phyloP scores from a whole-genome alignment of 2,888 invertebrate genomes.

The Liodrosophila aerea region DNA sequence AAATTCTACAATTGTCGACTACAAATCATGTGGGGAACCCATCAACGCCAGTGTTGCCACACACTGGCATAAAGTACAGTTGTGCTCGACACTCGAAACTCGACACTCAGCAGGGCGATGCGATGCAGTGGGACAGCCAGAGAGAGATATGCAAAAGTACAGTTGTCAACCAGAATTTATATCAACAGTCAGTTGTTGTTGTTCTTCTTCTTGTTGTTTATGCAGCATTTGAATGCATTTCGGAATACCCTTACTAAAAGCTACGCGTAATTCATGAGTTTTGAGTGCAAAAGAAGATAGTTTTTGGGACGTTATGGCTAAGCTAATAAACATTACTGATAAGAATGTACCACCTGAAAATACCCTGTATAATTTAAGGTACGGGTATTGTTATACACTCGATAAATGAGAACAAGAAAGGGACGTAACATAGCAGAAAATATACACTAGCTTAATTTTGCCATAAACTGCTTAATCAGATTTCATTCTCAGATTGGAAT shows the following conservation, averaged over 20 bases:
- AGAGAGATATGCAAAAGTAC: slow-evolving; percentile 24
- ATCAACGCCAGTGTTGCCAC: slow-evolving; percentile 55
- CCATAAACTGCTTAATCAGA: too few species aligned
- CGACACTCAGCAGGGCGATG: slow-evolving; percentile 17
- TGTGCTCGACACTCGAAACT: slow-evolving; percentile 32
- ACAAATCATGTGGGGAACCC: slow-evolving; percentile 65
- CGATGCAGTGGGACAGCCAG: neutral
- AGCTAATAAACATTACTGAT: too few species aligned
- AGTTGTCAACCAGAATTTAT: slow-evolving; percentile 54
- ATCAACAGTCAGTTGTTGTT: slow-evolving; percentile 11
- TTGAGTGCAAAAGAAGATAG: neutral
- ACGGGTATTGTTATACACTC: too few species aligned
- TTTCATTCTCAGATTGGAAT: too few species aligned
- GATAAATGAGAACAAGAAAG: too few species aligned
- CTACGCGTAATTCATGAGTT: neutral
- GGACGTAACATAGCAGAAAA: too few species aligned
- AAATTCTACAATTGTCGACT: slow-evolving; percentile 59
- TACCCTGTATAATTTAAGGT: too few species aligned
- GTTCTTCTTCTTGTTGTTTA: slow-evolving; percentile 1
- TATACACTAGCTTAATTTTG: too few species aligned
- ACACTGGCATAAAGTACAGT: slow-evolving; percentile 38
- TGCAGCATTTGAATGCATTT: slow-evolving; percentile 7
- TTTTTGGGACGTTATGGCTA: too few species aligned
- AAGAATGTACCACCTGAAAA: too few species aligned
- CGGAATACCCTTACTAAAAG: slow-evolving; percentile 17